Evolutionary conservation across 2,888 invertebrate genomes (phyloP).

Genomic region (Protonemura montana): DNA sequence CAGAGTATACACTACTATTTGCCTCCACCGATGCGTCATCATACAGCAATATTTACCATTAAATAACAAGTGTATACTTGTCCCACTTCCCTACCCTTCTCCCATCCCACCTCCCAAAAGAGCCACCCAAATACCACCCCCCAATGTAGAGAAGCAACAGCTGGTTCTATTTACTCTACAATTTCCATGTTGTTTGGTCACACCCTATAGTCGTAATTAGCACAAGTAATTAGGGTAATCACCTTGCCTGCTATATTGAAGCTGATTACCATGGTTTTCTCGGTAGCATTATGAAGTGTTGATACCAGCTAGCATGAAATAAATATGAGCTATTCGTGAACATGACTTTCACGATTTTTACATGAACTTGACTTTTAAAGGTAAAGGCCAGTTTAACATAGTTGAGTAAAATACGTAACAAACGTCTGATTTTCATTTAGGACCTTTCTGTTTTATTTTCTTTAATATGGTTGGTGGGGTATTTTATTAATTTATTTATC

Average conservation of each 20-base stretch:
- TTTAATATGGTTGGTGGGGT: too few species aligned
- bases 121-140: not conserved
- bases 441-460: too few species aligned
- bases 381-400: too few species aligned
- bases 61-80: not conserved
- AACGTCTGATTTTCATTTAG: too few species aligned
- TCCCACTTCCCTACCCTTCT: not conserved
- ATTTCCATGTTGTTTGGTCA: not conserved
- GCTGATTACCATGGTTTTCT: constrained; percentile 15
- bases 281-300: too few species aligned
- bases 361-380: too few species aligned
- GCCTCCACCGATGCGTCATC: not conserved
- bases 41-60: not conserved
- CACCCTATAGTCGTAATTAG: not conserved
- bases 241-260: constrained; percentile 38
- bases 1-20: not conserved
- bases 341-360: too few species aligned
- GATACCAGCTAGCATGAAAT: too few species aligned
- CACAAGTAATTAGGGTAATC: constrained; percentile 22
- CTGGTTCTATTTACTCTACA: not conserved
- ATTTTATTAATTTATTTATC: too few species aligned
- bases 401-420: too few species aligned
- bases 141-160: not conserved
- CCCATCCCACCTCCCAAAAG: not conserved
- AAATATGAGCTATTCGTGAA: too few species aligned